Evolutionary conservation across 1,140 invertebrate genomes (phyloP), one percentile per base, ranked within the genome.

Genomic region (Mamestra configurata): DNA sequence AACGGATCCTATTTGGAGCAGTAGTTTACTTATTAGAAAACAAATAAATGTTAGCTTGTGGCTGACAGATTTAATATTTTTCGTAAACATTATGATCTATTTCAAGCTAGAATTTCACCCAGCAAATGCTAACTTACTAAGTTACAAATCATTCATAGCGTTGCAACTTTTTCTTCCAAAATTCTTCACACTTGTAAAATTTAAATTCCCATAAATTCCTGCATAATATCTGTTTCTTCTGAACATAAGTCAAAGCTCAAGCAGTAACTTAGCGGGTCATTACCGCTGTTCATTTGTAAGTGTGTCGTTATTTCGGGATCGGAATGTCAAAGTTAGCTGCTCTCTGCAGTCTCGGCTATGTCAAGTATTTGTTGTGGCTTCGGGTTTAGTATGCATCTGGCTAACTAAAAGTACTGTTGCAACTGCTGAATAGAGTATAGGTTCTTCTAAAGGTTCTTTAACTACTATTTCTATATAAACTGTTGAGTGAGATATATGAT

Each of bases 301-400:
- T 49, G 53, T 57, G 49, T 73, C 53, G 53, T 73, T 73, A 76
- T 76, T 76, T 76, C 37, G 20, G 40, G 55, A 43, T 49, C 22
- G 73, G 73, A 46, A 76, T 76, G 55, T 76, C 73, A 76, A 76
- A 76, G 55, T 49, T 40, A 61, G 35, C 35, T 43, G 40, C 15
- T 49, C 57, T 49, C 43, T 49, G 43, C 43, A 49, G 43, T 49
- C 13, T 49, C 15, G n/a, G 57, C 73, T 46, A 64, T 76, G 73
- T 51, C 57, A 64, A 64, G 40, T 51, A 76, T 76, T 49, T 76
- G 71, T 73, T 73, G 18, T 76, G 73, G 61, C 73, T 76, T 35
- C 15, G 20, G 22, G 18, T 31, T 61, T 49, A 57, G 37, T 61
- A 49, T 49, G 73, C 57, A 64, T 64, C 57, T 76, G 55, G 57